Conservation (phyloP, 2,888 invertebrate genomes). For the Erebia palarica region DNA sequence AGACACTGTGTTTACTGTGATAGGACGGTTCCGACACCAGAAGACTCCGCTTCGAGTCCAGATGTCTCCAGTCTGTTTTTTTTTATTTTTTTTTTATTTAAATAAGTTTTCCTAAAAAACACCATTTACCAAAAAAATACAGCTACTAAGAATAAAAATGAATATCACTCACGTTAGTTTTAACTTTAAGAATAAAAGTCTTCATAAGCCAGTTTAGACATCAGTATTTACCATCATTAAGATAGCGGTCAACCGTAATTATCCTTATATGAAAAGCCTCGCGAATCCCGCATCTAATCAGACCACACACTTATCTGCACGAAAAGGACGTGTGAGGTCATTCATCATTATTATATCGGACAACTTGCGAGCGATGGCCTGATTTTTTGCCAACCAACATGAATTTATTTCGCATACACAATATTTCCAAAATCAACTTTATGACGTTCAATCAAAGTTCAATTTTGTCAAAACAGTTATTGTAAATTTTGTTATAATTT, state of each 20-base stretch:
- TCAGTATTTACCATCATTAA: background rate
- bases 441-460: background rate
- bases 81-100: no score
- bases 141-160: no score
- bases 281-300: constrained; percentile 33
- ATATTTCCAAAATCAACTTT: constrained; percentile 24
- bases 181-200: background rate
- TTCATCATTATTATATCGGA: constrained; percentile 58
- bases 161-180: no score
- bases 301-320: constrained; percentile 35
- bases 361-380: constrained; percentile 47
- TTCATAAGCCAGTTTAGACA: background rate
- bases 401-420: constrained; percentile 38
- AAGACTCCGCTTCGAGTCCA: no score
- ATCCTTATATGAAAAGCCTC: background rate
- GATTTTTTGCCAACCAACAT: constrained; percentile 45
- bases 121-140: no score
- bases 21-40: no score
- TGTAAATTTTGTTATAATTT: constrained; percentile 34
- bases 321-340: constrained; percentile 47
- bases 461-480: background rate
- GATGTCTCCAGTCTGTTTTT: no score
- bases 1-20: no score
- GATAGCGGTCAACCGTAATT: constrained; percentile 1
- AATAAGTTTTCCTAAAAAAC: no score